phyloP scores from a whole-genome alignment of 1,140 invertebrate species.

The Stenopsyche tienmushanensis region DNA sequence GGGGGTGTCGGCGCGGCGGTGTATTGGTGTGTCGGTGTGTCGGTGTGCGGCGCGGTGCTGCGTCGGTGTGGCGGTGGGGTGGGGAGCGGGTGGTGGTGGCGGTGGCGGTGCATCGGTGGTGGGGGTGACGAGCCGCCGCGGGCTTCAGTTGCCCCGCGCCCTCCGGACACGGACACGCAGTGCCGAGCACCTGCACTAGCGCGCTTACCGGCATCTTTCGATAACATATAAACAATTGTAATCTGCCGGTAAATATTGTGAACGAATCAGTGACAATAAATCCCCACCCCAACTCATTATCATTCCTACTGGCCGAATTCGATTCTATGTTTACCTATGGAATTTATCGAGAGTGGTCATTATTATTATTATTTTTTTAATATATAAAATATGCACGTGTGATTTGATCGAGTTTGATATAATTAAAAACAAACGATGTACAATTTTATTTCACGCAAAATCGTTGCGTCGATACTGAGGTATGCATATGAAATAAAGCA shows the following conservation, averaged over 20 bases:
- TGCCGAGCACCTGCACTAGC: not conserved
- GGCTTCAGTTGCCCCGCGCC: conserved; percentile 36
- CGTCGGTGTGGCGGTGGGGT: not conserved
- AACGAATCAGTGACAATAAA: not conserved
- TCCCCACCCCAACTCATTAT: not conserved
- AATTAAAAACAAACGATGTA: too few species aligned
- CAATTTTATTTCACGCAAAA: too few species aligned
- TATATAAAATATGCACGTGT: too few species aligned
- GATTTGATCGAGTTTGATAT: too few species aligned
- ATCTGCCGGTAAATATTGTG: not conserved
- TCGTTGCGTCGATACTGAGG: too few species aligned
- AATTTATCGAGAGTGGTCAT: too few species aligned
- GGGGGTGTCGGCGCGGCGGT: not conserved
- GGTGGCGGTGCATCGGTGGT: conserved; percentile 8
- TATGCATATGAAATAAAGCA: too few species aligned
- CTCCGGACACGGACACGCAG: conserved; percentile 20
- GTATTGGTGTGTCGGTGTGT: too few species aligned
- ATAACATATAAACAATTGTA: not conserved
- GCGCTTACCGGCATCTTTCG: not conserved
- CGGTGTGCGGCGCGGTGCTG: not conserved
- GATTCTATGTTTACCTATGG: too few species aligned
- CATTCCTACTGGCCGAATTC: too few species aligned
- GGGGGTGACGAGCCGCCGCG: conserved; percentile 17
- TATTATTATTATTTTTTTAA: too few species aligned
- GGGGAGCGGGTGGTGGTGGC: conserved; percentile 14